Conservation (phyloP, 2,113 vertebrate species). For the Phylloscopus whistleri region DNA sequence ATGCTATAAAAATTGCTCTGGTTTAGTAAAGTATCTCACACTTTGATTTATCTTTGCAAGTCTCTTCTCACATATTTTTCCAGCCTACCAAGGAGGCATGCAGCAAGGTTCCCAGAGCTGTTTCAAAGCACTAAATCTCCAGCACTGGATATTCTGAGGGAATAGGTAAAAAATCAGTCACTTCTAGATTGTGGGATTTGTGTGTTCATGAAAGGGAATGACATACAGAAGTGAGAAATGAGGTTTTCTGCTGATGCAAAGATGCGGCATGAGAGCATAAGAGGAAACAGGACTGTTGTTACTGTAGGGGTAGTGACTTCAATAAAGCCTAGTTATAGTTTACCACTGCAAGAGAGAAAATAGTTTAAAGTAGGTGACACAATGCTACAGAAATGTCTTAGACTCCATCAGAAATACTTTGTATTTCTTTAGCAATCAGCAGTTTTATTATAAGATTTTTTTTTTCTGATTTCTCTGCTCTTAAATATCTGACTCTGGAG, state of each 20-base stretch:
- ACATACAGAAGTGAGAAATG: neutral
- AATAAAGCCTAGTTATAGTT: slow-evolving; percentile 8
- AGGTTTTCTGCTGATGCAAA: slow-evolving; percentile 23
- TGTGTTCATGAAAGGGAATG: slow-evolving; percentile 21
- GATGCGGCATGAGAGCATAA: neutral
- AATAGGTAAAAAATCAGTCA: neutral
- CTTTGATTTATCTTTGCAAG: slow-evolving; percentile 61
- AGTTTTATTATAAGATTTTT: neutral
- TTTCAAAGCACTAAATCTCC: slow-evolving; percentile 25
- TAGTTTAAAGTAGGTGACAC: neutral
- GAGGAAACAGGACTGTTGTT: neutral
- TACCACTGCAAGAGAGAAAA: neutral
- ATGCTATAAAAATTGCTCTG: slow-evolving; percentile 57
- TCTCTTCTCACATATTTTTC: slow-evolving; percentile 19
- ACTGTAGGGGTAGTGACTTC: neutral
- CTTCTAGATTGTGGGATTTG: neutral
- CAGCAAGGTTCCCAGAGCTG: neutral
- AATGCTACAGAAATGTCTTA: neutral
- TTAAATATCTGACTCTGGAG: neutral
- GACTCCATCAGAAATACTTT: neutral
- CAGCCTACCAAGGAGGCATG: neutral
- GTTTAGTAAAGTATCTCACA: slow-evolving; percentile 51
- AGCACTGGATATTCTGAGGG: neutral
- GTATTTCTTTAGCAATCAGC: neutral
- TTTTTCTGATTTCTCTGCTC: neutral